Percentiles rank a stretch among this genome's conserved stretches.
Conservation (phyloP, 2,797 vertebrate genomes). For the Oreortyx pictus region DNA sequence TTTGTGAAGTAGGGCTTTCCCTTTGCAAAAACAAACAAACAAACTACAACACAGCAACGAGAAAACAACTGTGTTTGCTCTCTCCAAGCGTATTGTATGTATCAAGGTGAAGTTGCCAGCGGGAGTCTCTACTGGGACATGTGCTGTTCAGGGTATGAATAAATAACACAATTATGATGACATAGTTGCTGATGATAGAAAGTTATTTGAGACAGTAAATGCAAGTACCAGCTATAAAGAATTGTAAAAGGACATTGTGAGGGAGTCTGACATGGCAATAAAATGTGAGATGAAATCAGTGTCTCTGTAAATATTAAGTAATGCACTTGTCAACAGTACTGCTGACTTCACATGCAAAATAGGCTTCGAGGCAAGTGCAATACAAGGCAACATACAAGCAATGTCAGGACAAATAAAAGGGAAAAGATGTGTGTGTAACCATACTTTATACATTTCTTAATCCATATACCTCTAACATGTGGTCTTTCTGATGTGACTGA, state of each 20-base stretch:
- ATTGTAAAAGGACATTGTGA: background rate
- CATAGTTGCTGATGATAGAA: background rate
- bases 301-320: background rate
- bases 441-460: background rate
- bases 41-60: background rate
- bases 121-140: background rate
- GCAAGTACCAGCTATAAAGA: background rate
- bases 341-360: background rate
- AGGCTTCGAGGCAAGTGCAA: background rate
- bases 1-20: background rate
- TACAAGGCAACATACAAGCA: background rate
- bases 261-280: background rate
- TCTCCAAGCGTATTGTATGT: background rate
- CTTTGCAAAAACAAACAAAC: background rate
- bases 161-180: background rate
- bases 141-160: background rate
- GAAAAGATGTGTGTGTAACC: rapidly evolving
- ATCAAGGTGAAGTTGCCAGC: background rate
- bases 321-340: background rate
- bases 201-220: background rate
- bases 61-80: rapidly evolving
- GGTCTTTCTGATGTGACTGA: background rate
- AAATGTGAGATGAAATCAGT: background rate
- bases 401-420: background rate
- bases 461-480: background rate